Percentiles rank a stretch among this genome's conserved stretches.
Conservation (phyloP, 2,113 vertebrate species). For the Oostethus manadensis region DNA sequence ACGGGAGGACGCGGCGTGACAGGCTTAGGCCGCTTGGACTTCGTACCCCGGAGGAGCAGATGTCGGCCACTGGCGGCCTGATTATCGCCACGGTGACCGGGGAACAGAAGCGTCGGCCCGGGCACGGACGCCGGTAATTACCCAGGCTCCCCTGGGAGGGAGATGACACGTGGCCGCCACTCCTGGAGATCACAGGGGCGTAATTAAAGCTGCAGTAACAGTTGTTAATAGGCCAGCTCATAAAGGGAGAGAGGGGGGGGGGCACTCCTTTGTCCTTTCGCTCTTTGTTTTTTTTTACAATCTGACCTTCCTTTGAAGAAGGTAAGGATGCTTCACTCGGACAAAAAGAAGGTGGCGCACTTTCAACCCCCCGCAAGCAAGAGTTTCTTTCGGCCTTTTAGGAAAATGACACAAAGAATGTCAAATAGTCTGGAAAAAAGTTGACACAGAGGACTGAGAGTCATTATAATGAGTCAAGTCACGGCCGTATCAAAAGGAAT, state of each 20-base stretch:
- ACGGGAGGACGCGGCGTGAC: conserved; percentile 84
- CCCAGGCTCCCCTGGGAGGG: conserved; percentile 91
- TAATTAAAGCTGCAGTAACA: conserved; percentile 98
- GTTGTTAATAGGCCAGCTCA: conserved; percentile 98
- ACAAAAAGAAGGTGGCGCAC: too few relatives aligned
- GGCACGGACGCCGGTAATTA: conserved; percentile 99
- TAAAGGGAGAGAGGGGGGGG: conserved; percentile 76
- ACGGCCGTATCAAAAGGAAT: too few relatives aligned
- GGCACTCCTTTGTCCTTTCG: conserved; percentile 51
- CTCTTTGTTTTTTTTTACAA: conserved; percentile 60
- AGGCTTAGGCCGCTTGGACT: conserved; percentile 85
- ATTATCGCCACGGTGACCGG: conserved; percentile 93
- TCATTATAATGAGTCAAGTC: too few relatives aligned
- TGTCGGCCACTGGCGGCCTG: conserved; percentile 88
- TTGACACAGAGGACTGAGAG: too few relatives aligned
- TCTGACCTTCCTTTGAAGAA: conserved; percentile 58
- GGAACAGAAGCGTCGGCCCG: conserved; percentile 74
- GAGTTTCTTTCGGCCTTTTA: too few relatives aligned
- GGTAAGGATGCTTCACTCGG: too few relatives aligned
- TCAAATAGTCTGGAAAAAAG: too few relatives aligned
- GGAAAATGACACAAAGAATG: too few relatives aligned
- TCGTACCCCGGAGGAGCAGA: conserved; percentile 86
- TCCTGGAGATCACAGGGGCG: conserved; percentile 89
- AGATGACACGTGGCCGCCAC: conserved; percentile 94
- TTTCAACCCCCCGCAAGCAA: too few relatives aligned